Percentiles rank a stretch among this genome's conserved stretches.
These are phyloP conservation scores for Phalanger gymnotis DNA, from an alignment of 2,797 vertebrate species.

Conservation along the genomic window DNA sequence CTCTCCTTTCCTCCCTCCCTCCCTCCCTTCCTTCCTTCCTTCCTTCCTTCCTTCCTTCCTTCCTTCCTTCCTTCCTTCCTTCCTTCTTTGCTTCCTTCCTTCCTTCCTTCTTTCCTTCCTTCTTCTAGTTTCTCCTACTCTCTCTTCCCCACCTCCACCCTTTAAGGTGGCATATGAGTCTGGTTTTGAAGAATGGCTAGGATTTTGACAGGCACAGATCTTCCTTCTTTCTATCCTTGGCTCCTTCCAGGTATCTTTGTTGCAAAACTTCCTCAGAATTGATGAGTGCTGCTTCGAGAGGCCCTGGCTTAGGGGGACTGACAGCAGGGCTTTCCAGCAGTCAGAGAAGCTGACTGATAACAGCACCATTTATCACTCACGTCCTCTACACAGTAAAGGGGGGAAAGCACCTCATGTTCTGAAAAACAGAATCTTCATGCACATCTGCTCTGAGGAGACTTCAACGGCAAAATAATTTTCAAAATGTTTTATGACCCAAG, in stretches of 20 bases:
- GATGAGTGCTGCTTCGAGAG: background rate
- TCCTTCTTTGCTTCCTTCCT: background rate
- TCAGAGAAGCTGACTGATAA: constrained; percentile 41
- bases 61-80: background rate
- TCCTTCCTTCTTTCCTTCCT: background rate
- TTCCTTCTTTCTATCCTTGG: constrained; percentile 35
- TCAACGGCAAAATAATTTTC: constrained; percentile 83
- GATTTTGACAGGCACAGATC: constrained; percentile 34
- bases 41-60: background rate
- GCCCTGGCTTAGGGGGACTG: constrained; percentile 8
- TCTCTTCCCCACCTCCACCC: background rate
- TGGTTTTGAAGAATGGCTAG: background rate
- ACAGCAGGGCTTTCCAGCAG: background rate
- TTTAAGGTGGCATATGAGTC: background rate
- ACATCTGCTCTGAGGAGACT: constrained; percentile 75
- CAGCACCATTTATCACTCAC: constrained; percentile 74
- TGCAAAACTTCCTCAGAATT: background rate
- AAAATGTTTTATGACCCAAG: constrained; percentile 83
- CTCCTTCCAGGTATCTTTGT: constrained; percentile 19
- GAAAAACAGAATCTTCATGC: constrained; percentile 73
- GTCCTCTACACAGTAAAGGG: constrained; percentile 73
- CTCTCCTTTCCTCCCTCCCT: no score
- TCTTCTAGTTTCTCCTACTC: background rate
- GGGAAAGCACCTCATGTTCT: constrained; percentile 70
- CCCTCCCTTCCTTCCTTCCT: background rate